Percentiles rank a stretch among this genome's conserved stretches.
Conservation (phyloP, 2,113 vertebrate genomes). For the Poeciliopsis occidentalis region DNA sequence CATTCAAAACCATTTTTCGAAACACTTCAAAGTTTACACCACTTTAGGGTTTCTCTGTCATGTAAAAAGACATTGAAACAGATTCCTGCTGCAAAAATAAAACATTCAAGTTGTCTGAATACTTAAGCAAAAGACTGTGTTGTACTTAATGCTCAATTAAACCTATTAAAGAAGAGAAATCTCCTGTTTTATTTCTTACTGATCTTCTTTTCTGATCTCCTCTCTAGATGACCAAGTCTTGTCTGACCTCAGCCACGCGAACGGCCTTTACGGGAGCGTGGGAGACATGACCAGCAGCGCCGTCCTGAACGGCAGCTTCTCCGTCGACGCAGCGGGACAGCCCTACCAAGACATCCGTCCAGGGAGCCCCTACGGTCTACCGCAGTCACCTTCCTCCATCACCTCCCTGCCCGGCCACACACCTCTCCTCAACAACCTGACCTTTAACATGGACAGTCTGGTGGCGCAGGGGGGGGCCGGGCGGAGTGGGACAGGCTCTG, state of each 20-base stretch:
- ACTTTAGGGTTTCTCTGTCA: not conserved
- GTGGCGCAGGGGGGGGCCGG: conserved; percentile 86
- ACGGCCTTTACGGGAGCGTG: conserved; percentile 88
- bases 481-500: conserved; percentile 90
- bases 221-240: conserved; percentile 95
- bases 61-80: not conserved
- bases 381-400: conserved; percentile 96
- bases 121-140: not conserved
- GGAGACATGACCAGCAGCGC: conserved; percentile 86
- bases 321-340: conserved; percentile 89
- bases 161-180: conserved; percentile 36
- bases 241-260: conserved; percentile 91
- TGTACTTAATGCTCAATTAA: not conserved
- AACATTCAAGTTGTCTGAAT: not conserved
- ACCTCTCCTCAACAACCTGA: conserved; percentile 91
- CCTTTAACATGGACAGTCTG: conserved; percentile 92
- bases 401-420: conserved; percentile 92
- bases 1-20: not conserved
- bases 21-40: too few relatives aligned
- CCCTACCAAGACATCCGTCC: conserved; percentile 93
- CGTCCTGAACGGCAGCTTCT: conserved; percentile 90
- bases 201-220: conserved; percentile 63
- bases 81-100: not conserved
- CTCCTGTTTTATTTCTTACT: conserved; percentile 28
- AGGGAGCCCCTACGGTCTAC: conserved; percentile 92